Percentiles rank a stretch among this genome's conserved stretches.
Conservation (phyloP, 2,888 invertebrate genomes). For the Malthinus flaveolus region DNA sequence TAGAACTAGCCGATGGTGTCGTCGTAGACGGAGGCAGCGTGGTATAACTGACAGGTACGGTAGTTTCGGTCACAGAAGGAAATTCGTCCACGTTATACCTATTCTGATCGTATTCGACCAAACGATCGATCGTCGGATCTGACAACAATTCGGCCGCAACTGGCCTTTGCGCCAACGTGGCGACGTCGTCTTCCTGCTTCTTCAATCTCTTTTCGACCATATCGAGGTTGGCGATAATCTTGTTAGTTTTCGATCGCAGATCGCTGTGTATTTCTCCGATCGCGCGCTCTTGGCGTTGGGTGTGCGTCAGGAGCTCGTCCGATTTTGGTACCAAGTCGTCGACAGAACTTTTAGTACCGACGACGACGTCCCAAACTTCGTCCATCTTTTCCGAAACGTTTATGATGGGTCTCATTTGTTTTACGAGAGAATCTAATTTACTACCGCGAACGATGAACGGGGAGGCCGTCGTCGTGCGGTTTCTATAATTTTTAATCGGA, state of each 20-base stretch:
- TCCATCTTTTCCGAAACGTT: constrained; percentile 89
- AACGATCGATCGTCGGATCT: constrained; percentile 76
- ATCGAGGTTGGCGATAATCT: constrained; percentile 84
- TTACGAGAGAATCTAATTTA: constrained; percentile 79
- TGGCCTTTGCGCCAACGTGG: constrained; percentile 74
- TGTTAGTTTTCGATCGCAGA: constrained; percentile 74
- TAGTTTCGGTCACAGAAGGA: constrained; percentile 41
- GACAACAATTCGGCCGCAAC: constrained; percentile 73
- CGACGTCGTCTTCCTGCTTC: constrained; percentile 84
- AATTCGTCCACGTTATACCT: constrained; percentile 56
- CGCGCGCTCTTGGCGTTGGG: constrained; percentile 83
- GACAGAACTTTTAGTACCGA: constrained; percentile 85
- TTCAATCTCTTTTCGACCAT: constrained; percentile 82
- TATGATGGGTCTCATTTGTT: constrained; percentile 83
- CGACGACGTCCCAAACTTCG: constrained; percentile 88
- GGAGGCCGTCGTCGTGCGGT: constrained; percentile 62
- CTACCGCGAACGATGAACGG: constrained; percentile 63
- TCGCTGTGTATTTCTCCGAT: constrained; percentile 86
- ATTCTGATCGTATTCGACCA: constrained; percentile 78
- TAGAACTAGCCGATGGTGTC: constrained; percentile 24
- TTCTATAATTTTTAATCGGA: constrained; percentile 44
- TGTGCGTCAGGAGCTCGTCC: constrained; percentile 81
- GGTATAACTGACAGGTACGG: constrained; percentile 45
- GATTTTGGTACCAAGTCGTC: constrained; percentile 86
- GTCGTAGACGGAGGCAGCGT: constrained; percentile 54